phyloP scores from a whole-genome alignment of 2,113 vertebrate species.

The Lipotes vexillifer region DNA sequence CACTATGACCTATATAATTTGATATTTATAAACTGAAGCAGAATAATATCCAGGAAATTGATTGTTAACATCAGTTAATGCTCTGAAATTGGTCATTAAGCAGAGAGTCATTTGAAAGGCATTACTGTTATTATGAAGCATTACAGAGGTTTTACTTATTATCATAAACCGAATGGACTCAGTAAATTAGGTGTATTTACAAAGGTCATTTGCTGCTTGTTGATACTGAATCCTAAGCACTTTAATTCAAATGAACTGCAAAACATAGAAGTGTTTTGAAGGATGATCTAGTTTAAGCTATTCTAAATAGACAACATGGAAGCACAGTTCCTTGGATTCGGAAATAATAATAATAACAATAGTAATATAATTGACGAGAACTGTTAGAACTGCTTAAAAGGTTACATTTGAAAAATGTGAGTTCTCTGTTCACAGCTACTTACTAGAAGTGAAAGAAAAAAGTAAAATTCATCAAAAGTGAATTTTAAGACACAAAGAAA shows the following conservation, averaged over 20 bases:
- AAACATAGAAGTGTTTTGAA: constrained; percentile 34
- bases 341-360: neutral
- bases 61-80: constrained; percentile 78
- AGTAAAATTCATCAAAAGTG: neutral
- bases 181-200: constrained; percentile 73
- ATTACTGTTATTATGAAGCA: constrained; percentile 76
- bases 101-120: constrained; percentile 69
- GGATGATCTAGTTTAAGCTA: neutral
- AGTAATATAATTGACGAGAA: neutral
- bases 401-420: neutral
- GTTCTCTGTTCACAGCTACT: neutral
- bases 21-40: constrained; percentile 73
- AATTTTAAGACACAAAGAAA: neutral
- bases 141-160: constrained; percentile 79
- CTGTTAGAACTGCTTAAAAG: neutral
- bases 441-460: neutral
- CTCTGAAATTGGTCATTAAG: constrained; percentile 78
- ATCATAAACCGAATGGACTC: constrained; percentile 67
- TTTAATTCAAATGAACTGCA: constrained; percentile 56
- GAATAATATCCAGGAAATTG: constrained; percentile 74
- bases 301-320: neutral
- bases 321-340: neutral
- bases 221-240: constrained; percentile 51
- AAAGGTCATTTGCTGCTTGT: constrained; percentile 68
- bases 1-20: constrained; percentile 75